Conservation (phyloP, 2,797 vertebrate genomes). For the Oceanodroma leucorhoa region DNA sequence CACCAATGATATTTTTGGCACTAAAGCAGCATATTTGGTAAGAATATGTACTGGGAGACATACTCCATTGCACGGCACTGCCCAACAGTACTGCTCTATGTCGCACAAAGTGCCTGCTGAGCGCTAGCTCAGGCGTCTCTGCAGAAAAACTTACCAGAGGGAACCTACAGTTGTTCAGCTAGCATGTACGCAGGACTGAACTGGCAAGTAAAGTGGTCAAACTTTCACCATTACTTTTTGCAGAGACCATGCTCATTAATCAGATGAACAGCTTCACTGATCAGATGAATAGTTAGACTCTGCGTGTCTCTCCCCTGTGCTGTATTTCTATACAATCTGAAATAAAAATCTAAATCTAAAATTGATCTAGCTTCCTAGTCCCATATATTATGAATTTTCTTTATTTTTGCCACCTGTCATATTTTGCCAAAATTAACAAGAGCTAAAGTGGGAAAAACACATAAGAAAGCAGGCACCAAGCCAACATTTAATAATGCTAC, state of each 20-base stretch:
- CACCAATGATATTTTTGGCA: not conserved
- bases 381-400: not conserved
- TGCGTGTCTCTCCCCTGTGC: rapidly evolving
- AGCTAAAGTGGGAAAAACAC: not conserved
- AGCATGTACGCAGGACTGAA: rapidly evolving
- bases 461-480: not conserved
- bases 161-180: rapidly evolving
- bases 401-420: not conserved
- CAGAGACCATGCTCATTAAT: not conserved
- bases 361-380: not conserved
- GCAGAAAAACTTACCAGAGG: not conserved
- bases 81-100: rapidly evolving
- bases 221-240: not conserved
- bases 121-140: rapidly evolving
- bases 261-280: not conserved
- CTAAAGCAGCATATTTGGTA: not conserved
- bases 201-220: rapidly evolving
- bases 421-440: not conserved
- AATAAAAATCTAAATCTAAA: not conserved
- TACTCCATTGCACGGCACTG: not conserved
- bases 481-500: not conserved
- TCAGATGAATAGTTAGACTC: not conserved
- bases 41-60: not conserved
- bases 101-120: not conserved
- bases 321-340: not conserved